Evolutionary conservation across 2,113 vertebrate species (phyloP).

Genomic region (Tachysurus vachellii): DNA sequence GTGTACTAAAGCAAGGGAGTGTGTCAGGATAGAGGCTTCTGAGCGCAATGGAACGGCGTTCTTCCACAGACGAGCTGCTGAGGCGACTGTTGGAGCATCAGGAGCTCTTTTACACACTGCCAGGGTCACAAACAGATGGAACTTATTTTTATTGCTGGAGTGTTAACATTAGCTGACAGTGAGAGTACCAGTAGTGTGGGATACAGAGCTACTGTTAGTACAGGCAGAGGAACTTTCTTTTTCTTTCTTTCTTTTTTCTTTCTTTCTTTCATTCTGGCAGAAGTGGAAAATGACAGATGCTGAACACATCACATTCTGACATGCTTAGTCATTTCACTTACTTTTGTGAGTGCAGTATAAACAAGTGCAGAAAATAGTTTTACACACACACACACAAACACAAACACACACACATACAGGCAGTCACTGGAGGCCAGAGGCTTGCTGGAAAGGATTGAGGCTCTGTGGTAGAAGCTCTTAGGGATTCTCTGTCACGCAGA

Average conservation of each 20-base stretch:
- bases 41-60: not conserved
- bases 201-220: conserved; percentile 1
- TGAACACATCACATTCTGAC: conserved; percentile 27
- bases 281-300: conserved; percentile 34
- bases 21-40: conserved; percentile 2
- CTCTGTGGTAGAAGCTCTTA: conserved; percentile 32
- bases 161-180: conserved; percentile 44
- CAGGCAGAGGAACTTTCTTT: conserved; percentile 6
- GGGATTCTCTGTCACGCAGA: conserved; percentile 49
- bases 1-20: conserved; percentile 24
- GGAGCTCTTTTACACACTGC: conserved; percentile 13
- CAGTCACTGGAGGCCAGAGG: conserved; percentile 40
- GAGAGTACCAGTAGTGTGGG: not conserved
- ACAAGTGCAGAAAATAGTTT: not conserved
- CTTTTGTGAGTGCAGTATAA: not conserved
- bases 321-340: conserved; percentile 40
- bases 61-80: conserved; percentile 6
- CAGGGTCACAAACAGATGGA: conserved; percentile 23
- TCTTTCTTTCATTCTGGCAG: not conserved
- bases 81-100: conserved; percentile 21
- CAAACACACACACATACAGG: not conserved
- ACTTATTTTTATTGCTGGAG: conserved; percentile 37
- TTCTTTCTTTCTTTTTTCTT: not conserved
- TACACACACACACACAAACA: not conserved
- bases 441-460: conserved; percentile 53